Percentiles rank a stretch among this genome's conserved stretches.
These are phyloP conservation scores for Alectoris magna DNA, from an alignment of 2,797 vertebrate species.

Conservation along the genomic window DNA sequence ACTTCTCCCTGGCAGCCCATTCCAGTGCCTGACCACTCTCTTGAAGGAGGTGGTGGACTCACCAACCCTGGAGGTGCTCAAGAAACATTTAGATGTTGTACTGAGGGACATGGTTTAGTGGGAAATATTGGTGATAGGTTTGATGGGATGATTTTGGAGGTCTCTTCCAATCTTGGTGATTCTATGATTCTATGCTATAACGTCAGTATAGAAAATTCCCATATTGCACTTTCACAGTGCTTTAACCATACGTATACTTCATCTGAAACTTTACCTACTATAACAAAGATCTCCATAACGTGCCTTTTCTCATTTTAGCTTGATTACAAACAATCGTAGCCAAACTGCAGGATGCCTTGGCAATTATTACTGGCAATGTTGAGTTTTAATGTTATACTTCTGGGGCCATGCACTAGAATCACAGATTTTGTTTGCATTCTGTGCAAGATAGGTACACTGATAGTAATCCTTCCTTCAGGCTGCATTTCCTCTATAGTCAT, in stretches of 20 bases:
- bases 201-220: background rate
- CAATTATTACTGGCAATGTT: background rate
- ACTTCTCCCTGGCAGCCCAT: too few relatives aligned
- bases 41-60: too few relatives aligned
- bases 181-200: background rate
- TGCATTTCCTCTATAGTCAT: background rate
- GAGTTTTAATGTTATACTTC: background rate
- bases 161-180: too few relatives aligned
- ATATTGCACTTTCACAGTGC: background rate
- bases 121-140: too few relatives aligned
- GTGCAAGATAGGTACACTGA: background rate
- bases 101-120: too few relatives aligned
- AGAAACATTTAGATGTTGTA: too few relatives aligned
- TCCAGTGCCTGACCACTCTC: too few relatives aligned
- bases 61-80: too few relatives aligned
- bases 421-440: background rate
- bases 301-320: background rate
- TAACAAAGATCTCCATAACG: background rate
- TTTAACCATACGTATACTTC: background rate
- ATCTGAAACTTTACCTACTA: background rate
- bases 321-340: background rate
- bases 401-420: background rate
- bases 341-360: background rate
- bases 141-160: too few relatives aligned
- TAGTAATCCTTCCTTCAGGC: background rate